These are phyloP conservation scores for Trichonephila clavipes DNA, from an alignment of 1,140 invertebrate genomes.

Conservation along the genomic window DNA sequence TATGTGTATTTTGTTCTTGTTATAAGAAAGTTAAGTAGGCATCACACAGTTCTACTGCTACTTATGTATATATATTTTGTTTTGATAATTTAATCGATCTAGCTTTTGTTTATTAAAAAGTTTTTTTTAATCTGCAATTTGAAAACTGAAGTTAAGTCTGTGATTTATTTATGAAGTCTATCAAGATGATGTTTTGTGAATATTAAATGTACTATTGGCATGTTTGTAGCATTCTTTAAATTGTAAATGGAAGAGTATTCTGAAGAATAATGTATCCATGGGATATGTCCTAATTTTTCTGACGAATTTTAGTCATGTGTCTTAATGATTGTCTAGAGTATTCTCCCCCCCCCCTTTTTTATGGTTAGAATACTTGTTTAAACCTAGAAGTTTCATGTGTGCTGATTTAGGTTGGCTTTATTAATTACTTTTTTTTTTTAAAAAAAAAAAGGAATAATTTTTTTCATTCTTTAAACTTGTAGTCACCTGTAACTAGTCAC, in stretches of 20 bases:
- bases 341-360: neutral
- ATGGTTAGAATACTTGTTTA: neutral
- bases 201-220: slow-evolving; percentile 14
- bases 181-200: slow-evolving; percentile 18
- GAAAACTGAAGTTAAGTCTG: neutral
- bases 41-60: neutral
- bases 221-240: neutral
- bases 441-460: neutral
- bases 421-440: neutral
- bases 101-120: neutral
- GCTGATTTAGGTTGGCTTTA: neutral
- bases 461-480: neutral
- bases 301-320: neutral
- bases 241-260: neutral
- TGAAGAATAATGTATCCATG: neutral
- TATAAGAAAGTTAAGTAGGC: neutral
- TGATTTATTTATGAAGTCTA: slow-evolving; percentile 27
- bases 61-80: neutral
- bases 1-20: neutral
- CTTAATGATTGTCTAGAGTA: neutral
- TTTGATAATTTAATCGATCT: slow-evolving; percentile 1
- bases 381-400: slow-evolving; percentile 10
- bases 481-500: slow-evolving; percentile 59
- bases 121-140: neutral
- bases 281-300: neutral